phyloP scores from a whole-genome alignment of 2,888 invertebrate species.

The Caenorhabditis sp. region DNA sequence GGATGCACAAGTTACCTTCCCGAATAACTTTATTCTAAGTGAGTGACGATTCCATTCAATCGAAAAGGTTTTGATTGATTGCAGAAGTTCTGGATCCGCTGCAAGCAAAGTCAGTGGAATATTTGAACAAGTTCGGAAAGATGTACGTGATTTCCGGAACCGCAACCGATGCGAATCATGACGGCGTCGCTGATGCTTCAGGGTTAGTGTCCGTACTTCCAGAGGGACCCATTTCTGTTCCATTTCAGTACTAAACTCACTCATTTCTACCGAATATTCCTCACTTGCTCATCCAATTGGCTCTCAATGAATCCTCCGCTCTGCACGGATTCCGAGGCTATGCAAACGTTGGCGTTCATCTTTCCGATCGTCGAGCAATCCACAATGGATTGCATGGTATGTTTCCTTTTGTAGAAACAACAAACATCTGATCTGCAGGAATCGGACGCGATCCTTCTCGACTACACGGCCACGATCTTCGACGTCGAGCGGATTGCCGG shows the following conservation, averaged over 20 bases:
- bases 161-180: constrained; percentile 48
- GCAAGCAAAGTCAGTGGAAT: constrained; percentile 46
- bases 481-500: constrained; percentile 50
- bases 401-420: background rate
- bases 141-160: constrained; percentile 54
- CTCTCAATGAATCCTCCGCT: constrained; percentile 36
- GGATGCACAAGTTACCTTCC: constrained; percentile 11
- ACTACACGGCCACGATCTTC: constrained; percentile 50
- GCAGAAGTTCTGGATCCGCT: constrained; percentile 47
- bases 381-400: constrained; percentile 41
- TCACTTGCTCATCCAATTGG: constrained; percentile 35
- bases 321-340: constrained; percentile 24
- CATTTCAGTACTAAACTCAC: constrained; percentile 13
- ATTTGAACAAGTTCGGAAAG: constrained; percentile 50
- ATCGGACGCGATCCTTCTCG: constrained; percentile 41
- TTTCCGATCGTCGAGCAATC: constrained; percentile 35
- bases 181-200: constrained; percentile 42
- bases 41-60: background rate
- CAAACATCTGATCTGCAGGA: constrained; percentile 17
- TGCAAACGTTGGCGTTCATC: constrained; percentile 40
- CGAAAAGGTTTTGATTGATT: background rate
- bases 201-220: background rate
- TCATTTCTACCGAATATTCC: constrained; percentile 43
- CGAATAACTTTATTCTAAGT: constrained; percentile 32
- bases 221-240: background rate